A percentile compares a stretch with the other conserved stretches of the same genome.
Conservation (phyloP, 2,113 vertebrate species). For the Typhlomys cinereus region DNA sequence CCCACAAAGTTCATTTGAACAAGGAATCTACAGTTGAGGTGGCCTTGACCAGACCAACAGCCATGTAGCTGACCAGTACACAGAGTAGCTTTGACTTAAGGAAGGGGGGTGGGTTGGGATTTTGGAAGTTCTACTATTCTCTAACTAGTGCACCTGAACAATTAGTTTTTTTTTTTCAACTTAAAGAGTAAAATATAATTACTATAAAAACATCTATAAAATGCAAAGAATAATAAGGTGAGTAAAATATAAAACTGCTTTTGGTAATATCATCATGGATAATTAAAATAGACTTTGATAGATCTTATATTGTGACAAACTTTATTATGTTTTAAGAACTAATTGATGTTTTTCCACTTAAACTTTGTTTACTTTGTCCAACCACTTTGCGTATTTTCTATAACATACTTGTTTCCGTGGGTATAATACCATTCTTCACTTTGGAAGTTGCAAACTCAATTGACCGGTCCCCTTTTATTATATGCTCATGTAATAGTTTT, state of each 20-base stretch:
- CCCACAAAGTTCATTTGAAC: neutral
- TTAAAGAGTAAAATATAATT: neutral
- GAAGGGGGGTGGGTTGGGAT: neutral
- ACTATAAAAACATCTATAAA: conserved; percentile 29
- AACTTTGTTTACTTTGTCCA: neutral
- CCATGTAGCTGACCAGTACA: neutral
- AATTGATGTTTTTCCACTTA: neutral
- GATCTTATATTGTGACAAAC: neutral
- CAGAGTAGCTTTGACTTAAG: neutral
- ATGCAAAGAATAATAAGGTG: neutral
- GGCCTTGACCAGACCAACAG: too few species aligned
- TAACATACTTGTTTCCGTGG: neutral
- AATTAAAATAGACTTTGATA: neutral
- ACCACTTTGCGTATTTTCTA: neutral
- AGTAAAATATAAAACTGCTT: conserved; percentile 24
- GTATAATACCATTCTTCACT: neutral
- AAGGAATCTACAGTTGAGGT: neutral
- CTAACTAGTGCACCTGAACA: neutral
- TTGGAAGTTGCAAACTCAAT: neutral
- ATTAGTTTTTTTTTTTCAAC: neutral
- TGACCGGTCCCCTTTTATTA: neutral
- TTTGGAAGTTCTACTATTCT: neutral
- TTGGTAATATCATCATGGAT: neutral
- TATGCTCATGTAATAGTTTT: neutral
- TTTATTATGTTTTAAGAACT: neutral